Conservation (phyloP, 2,113 vertebrate genomes). For the Xiphophorus hellerii region DNA sequence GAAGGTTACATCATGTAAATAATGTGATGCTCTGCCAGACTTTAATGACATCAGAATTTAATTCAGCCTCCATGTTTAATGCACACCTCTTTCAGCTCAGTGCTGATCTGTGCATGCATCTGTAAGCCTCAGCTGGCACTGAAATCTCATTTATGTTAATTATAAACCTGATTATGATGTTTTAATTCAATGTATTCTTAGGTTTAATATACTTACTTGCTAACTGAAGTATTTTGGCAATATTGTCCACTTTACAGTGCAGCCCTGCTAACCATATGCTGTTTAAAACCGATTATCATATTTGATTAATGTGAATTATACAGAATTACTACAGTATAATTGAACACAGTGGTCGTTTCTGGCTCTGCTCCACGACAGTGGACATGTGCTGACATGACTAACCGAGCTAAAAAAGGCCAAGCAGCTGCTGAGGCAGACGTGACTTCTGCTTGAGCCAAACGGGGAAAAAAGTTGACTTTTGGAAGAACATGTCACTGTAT, state of each 20-base stretch:
- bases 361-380: conserved; percentile 63
- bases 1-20: conserved; percentile 77
- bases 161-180: conserved; percentile 64
- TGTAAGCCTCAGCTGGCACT: conserved; percentile 54
- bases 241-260: conserved; percentile 55
- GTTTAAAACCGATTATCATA: conserved; percentile 71
- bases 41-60: conserved; percentile 73
- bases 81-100: conserved; percentile 40
- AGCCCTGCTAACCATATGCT: conserved; percentile 73
- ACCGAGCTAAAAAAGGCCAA: conserved; percentile 63
- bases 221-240: conserved; percentile 38
- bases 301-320: conserved; percentile 74
- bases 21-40: conserved; percentile 66
- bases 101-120: conserved; percentile 40
- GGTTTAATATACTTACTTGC: conserved; percentile 36
- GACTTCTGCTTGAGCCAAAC: conserved; percentile 53
- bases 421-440: conserved; percentile 72
- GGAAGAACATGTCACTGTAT: conserved; percentile 65
- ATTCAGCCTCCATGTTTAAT: conserved; percentile 57
- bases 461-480: conserved; percentile 27
- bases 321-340: conserved; percentile 74
- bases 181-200: conserved; percentile 63
- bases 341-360: conserved; percentile 74
- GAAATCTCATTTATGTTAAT: conserved; percentile 70
- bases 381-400: conserved; percentile 70